Percentiles rank a stretch among this genome's conserved stretches.
These are phyloP conservation scores for Colistium nudipinnis DNA, from an alignment of 2,113 vertebrate species.

Conservation along the genomic window DNA sequence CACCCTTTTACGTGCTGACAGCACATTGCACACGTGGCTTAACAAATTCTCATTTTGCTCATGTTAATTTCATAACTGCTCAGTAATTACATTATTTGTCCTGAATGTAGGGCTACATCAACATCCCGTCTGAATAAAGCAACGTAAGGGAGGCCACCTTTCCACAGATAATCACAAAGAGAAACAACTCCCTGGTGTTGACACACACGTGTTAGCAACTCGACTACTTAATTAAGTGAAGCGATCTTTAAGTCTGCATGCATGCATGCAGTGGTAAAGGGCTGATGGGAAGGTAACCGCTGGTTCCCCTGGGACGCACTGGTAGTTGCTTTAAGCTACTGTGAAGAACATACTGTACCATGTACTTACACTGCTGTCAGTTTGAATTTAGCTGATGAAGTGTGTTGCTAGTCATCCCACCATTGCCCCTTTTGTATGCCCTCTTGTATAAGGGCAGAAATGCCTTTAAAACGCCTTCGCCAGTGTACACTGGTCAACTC, in stretches of 20 bases:
- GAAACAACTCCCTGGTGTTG: not conserved
- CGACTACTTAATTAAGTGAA: conserved; percentile 28
- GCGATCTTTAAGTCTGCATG: conserved; percentile 8
- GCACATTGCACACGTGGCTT: not conserved
- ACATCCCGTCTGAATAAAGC: not conserved
- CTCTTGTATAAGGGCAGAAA: not conserved
- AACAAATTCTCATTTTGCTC: conserved; percentile 18
- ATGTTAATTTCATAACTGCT: conserved; percentile 26
- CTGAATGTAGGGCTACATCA: not conserved
- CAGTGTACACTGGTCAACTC: not conserved
- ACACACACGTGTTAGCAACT: not conserved
- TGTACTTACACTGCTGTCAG: conserved; percentile 53
- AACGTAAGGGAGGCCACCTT: not conserved
- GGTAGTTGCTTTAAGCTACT: conserved; percentile 47
- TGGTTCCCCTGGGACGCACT: conserved; percentile 34
- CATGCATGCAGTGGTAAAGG: conserved; percentile 12
- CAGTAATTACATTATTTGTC: not conserved
- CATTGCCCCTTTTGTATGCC: conserved; percentile 9
- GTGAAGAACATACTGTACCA: conserved; percentile 56
- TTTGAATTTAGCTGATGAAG: conserved; percentile 38
- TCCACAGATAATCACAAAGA: conserved; percentile 9
- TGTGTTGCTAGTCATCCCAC: conserved; percentile 21
- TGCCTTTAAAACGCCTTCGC: too few species aligned
- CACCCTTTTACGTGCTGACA: not conserved
- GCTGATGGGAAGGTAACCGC: conserved; percentile 38